Percentiles rank a stretch among this genome's conserved stretches.
Conservation (phyloP, 1,140 invertebrate species). For the Monochamus saltuarius region DNA sequence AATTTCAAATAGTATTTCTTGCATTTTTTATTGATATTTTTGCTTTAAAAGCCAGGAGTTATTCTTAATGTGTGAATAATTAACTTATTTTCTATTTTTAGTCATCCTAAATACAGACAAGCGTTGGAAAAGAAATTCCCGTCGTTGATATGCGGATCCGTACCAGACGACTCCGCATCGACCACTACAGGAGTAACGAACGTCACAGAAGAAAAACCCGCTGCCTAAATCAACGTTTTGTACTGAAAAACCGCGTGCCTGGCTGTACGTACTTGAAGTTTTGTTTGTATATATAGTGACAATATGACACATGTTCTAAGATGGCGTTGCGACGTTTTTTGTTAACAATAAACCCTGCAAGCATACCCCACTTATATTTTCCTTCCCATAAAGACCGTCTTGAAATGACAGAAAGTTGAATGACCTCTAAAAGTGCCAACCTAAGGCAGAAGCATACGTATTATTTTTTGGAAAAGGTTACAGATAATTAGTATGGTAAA, state of each 20-base stretch:
- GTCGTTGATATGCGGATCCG: constrained; percentile 60
- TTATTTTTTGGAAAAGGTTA: too few species aligned
- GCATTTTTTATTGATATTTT: too few species aligned
- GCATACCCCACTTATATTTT: background rate
- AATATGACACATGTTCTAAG: constrained; percentile 4
- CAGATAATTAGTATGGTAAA: too few species aligned
- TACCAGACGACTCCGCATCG: constrained; percentile 57
- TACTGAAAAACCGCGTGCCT: constrained; percentile 2
- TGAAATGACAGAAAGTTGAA: too few species aligned
- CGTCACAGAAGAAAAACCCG: constrained; percentile 46
- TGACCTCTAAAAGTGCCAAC: too few species aligned
- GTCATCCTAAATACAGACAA: constrained; percentile 75
- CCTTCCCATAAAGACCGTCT: too few species aligned
- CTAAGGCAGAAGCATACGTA: too few species aligned
- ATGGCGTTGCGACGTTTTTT: constrained; percentile 8
- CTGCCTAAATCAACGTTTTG: constrained; percentile 24
- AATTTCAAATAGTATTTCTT: too few species aligned
- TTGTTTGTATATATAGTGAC: constrained; percentile 6
- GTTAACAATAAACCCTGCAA: constrained; percentile 21
- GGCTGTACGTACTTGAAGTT: constrained; percentile 17
- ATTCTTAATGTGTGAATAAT: background rate
- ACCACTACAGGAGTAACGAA: constrained; percentile 59
- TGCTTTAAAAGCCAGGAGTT: too few species aligned
- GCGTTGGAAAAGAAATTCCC: constrained; percentile 73
- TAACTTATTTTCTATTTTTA: constrained; percentile 47